Conservation (phyloP, 2,888 invertebrate species). For the Cybosia mesomella region DNA sequence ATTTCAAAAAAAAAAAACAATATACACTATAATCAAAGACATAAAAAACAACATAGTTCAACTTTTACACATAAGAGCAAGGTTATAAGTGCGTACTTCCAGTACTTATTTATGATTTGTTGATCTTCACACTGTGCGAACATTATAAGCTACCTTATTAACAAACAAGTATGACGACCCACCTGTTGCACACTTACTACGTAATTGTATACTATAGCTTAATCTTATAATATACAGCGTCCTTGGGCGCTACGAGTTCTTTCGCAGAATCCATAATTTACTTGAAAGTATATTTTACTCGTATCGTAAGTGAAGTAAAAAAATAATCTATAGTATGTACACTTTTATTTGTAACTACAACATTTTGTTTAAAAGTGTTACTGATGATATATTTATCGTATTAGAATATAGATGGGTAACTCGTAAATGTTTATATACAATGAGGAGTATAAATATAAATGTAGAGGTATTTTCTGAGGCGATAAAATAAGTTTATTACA, state of each 20-base stretch:
- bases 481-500: neutral
- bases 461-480: neutral
- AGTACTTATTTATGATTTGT: neutral
- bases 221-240: neutral
- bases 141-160: conserved; percentile 1
- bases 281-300: neutral
- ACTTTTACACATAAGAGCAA: neutral
- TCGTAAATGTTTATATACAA: conserved; percentile 13
- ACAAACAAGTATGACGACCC: conserved; percentile 11
- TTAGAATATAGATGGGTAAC: neutral
- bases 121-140: neutral
- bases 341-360: conserved; percentile 10
- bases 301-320: neutral
- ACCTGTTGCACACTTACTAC: conserved; percentile 6
- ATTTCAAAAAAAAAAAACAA: too few relatives aligned
- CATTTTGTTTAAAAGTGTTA: conserved; percentile 15
- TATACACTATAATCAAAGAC: too few relatives aligned
- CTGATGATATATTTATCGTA: conserved; percentile 12
- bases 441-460: neutral
- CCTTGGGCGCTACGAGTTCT: conserved; percentile 7
- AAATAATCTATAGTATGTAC: neutral
- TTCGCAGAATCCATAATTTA: neutral
- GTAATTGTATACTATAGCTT: neutral
- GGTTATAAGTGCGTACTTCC: neutral
- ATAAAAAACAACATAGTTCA: neutral